Evolutionary conservation across 1,140 invertebrate genomes (phyloP), one percentile per base, ranked within the genome.

Genomic region (Tetragonula clypearis): DNA sequence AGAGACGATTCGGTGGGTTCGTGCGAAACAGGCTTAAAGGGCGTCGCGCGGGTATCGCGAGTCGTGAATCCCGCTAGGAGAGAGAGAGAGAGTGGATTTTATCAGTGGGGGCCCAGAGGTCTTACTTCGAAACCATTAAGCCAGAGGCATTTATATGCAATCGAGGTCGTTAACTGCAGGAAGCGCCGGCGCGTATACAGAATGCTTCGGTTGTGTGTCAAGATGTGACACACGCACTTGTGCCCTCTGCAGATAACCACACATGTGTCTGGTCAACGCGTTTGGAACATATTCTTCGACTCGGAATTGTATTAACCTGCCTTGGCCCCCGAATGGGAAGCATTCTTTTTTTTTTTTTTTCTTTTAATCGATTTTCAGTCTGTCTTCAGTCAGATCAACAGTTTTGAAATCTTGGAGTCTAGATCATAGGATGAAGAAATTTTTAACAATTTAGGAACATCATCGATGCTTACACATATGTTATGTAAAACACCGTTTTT

Each of bases 81-180:
- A 88, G 87, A n/a, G 79, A 65, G 77, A 74, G 75, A 88, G 87
- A n/a, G 79, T 83, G 76, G 85, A 80, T 74, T 86, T 83, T 88
- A 89, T 91, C 82, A 90, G 83, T 66, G 60, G 84, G 81, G 84
- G 75, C 58, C 85, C 81, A 30, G 30, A 30, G 83, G 91, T 82
- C 89, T 93, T 93, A 93, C 92, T 91, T 92, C 90, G 92, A 93
- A 93, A 87, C 87, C 91, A 92, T 94, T 93, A 93, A 93, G 90
- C 88, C 88, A 88, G 41, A 49, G 85, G 87, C 92, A 92, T 92
- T 92, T 93, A 92, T 92, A 92, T 92, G 90, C 92, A 91, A 94
- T 94, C 90, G 93, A 89, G 93, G 93, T 93, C 93, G 92, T 94
- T 93, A 93, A 94, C 92, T 93, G 92, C 93, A 94, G 92, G 93